Evolutionary conservation across 2,888 invertebrate species (phyloP), one percentile per base, ranked within the genome.

Genomic region (Bellardia bayeri): DNA sequence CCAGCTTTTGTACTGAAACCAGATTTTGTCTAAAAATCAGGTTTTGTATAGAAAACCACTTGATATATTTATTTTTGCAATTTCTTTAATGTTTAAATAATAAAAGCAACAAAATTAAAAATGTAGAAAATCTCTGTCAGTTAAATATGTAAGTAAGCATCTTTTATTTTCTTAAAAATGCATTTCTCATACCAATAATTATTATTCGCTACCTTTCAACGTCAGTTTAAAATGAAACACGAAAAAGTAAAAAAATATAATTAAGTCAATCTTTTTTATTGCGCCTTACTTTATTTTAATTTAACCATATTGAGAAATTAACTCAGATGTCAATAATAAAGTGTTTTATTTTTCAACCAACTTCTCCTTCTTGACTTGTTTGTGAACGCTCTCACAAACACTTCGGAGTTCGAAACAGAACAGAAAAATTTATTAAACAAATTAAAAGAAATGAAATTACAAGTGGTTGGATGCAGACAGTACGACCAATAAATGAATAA

Each of bases 371-470:
- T 76, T 83, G 63, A 37, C 42, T 76, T 49, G 13, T 72, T 56
- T 23, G 16, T 9, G 2, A 16, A 72, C n/a, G 56, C 63, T 61
- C 42, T 16, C 63, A 79, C 40, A 54, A 63, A n/a, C 9, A 68
- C 30, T 33, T 14, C 2, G 2, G 33, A 51, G 16, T 8, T n/a
- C 7, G 16, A 2, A 7, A 23, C n/a, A n/a, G 16, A 11, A 13
- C 6, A 40, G 11, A 61, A 76, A 76, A 85, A 85, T 74, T 80
- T 51, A 74, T 80, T 79, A 74, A 80, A 68, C 14, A 85, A 85
- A 75, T 80, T 80, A 69, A 82, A 69, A 69, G 68, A 85, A 75
- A 75, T 69, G 14, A 75, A 85, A 80, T 85, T 80, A 85, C 85
- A 80, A 80, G 68, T 75, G 74, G 74, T 74, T 85, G 68, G 61